Conservation (phyloP, 2,113 vertebrate species). For the Rhabdomys dilectus region DNA sequence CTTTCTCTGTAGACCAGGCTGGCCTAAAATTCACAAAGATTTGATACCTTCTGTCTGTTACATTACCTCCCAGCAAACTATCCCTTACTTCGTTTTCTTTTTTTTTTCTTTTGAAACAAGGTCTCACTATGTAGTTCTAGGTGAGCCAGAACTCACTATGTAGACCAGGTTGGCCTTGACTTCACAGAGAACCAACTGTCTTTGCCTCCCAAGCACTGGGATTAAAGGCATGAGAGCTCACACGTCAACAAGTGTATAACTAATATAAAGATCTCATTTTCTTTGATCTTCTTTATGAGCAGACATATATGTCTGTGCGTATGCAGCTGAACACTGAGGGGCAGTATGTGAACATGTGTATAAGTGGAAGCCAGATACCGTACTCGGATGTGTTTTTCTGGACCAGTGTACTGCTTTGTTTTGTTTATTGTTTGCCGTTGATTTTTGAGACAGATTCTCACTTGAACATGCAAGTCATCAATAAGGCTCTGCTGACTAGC, state of each 20-base stretch:
- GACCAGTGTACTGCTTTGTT: neutral
- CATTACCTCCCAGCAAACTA: neutral
- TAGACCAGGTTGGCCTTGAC: neutral
- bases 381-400: neutral
- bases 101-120: neutral
- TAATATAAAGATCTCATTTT: neutral
- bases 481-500: neutral
- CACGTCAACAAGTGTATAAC: neutral
- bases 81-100: neutral
- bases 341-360: neutral
- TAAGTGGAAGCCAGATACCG: neutral
- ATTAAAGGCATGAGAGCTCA: neutral
- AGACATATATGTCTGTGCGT: too few relatives aligned
- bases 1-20: neutral
- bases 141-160: neutral
- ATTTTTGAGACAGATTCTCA: neutral
- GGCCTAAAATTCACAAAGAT: too few relatives aligned
- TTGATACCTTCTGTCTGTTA: neutral
- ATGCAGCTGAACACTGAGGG: neutral
- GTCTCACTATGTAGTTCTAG: neutral
- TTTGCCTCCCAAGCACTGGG: neutral
- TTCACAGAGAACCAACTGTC: neutral
- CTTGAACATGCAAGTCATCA: neutral
- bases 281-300: neutral
- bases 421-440: neutral